Percentiles rank a stretch among this genome's conserved stretches.
phyloP scores from a whole-genome alignment of 2,888 invertebrate species.

The Acleris holmiana region DNA sequence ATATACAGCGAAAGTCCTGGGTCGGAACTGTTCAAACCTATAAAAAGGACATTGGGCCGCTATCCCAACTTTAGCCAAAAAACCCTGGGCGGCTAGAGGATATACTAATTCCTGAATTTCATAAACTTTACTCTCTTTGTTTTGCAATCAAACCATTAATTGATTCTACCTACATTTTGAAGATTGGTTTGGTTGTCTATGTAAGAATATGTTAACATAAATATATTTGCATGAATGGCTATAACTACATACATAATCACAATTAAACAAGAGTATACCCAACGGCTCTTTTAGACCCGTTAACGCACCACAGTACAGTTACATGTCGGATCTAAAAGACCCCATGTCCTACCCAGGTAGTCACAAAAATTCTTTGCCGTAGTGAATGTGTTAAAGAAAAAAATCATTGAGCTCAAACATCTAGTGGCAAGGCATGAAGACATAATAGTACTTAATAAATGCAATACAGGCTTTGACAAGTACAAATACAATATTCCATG shows the following conservation, averaged over 20 bases:
- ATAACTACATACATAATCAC: neutral
- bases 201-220: constrained; percentile 1
- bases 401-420: no score
- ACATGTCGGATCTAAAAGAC: constrained; percentile 10
- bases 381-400: constrained; percentile 12
- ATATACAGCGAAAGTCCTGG: no score
- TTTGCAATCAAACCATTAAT: constrained; percentile 3
- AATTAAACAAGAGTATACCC: constrained; percentile 5
- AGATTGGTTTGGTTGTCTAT: constrained; percentile 1
- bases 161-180: constrained; percentile 7
- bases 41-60: no score
- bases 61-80: no score
- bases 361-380: constrained; percentile 1
- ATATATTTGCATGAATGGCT: constrained; percentile 6
- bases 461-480: no score
- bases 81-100: no score
- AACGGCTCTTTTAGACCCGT: constrained; percentile 6
- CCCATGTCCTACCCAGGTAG: constrained; percentile 11
- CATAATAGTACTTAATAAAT: no score
- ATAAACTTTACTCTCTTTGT: no score
- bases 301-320: constrained; percentile 1
- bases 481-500: no score
- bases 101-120: no score
- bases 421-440: no score
- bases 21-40: no score